Percentiles rank a stretch among this genome's conserved stretches.
phyloP scores from a whole-genome alignment of 2,113 vertebrate species.

The Eidolon helvum region DNA sequence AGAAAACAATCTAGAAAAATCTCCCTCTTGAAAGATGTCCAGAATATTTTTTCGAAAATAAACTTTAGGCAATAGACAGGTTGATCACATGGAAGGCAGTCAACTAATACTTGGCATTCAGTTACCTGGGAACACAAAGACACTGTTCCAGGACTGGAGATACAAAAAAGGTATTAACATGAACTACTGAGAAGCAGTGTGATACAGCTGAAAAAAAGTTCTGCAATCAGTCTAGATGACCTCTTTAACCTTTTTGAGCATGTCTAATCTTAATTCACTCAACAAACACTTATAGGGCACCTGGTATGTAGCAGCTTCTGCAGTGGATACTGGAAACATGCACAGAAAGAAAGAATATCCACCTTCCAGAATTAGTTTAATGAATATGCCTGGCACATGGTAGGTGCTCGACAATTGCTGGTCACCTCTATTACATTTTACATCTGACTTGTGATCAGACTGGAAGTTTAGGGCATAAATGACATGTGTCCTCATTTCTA shows the following conservation, averaged over 20 bases:
- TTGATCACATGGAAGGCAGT: background rate
- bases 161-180: background rate
- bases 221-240: background rate
- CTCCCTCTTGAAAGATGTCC: background rate
- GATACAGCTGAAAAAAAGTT: background rate
- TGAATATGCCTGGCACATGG: background rate
- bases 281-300: background rate
- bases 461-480: background rate
- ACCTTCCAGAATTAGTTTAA: background rate
- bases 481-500: background rate
- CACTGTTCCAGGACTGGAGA: background rate
- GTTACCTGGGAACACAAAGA: background rate
- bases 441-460: background rate
- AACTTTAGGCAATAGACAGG: conserved; percentile 15
- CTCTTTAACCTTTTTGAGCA: background rate
- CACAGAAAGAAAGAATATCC: background rate
- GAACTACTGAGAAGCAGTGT: background rate
- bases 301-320: background rate
- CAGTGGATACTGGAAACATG: background rate
- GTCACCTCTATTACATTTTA: background rate
- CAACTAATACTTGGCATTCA: background rate
- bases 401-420: background rate
- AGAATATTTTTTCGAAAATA: conserved; percentile 37
- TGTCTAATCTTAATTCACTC: background rate
- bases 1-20: conserved; percentile 49